Evolutionary conservation across 2,113 vertebrate species (phyloP).

Genomic region (Pseudonaja textilis): DNA sequence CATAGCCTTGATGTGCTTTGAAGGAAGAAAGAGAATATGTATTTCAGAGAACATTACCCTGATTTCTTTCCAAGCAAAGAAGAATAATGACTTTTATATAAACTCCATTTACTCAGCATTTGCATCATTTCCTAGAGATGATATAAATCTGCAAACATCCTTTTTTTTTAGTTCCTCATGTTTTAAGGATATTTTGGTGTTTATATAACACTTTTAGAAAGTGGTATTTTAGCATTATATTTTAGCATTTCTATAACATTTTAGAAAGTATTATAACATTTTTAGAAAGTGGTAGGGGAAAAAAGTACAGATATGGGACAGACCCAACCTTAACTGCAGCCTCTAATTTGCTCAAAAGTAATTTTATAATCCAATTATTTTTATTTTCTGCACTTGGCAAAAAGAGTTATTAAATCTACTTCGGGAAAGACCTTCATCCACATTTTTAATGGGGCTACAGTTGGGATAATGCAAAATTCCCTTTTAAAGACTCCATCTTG

Average conservation of each 20-base stretch:
- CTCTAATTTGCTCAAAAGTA: not conserved
- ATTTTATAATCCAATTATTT: not conserved
- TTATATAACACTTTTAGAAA: not conserved
- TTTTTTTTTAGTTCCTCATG: not conserved
- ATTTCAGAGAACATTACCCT: not conserved
- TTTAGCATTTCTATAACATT: not conserved
- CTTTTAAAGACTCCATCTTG: not conserved
- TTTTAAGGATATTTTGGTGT: not conserved
- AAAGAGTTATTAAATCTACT: not conserved
- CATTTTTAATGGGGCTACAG: not conserved
- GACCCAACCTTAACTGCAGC: not conserved
- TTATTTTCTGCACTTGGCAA: not conserved
- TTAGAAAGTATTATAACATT: not conserved
- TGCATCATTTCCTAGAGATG: not conserved
- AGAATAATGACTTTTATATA: not conserved
- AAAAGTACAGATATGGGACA: not conserved
- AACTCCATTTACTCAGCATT: accelerated
- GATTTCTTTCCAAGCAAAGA: not conserved
- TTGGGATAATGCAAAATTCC: not conserved
- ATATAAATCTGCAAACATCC: accelerated
- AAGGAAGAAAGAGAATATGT: not conserved
- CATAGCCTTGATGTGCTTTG: not conserved
- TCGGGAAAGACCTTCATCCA: not conserved
- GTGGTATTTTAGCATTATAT: not conserved
- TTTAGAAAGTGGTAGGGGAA: not conserved